Conservation (phyloP, 2,888 invertebrate genomes). For the Calliopum simillimum region DNA sequence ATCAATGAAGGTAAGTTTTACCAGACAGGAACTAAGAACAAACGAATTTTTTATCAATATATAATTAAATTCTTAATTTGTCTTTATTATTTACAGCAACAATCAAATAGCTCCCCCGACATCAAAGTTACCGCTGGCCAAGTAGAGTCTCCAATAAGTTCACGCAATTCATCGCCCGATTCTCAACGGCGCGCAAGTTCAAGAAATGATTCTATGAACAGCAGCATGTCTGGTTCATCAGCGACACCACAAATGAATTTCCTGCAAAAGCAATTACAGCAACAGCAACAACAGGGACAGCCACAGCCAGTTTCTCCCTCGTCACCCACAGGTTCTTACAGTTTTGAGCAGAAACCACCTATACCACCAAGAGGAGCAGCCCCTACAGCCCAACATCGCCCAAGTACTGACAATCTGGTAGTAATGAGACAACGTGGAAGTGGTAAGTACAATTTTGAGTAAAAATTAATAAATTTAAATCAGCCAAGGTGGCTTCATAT, state of each 20-base stretch:
- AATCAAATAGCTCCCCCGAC: constrained; percentile 66
- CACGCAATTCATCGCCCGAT: constrained; percentile 71
- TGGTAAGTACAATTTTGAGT: constrained; percentile 51
- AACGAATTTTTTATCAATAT: neutral
- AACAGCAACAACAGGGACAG: constrained; percentile 54
- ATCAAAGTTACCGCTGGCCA: constrained; percentile 62
- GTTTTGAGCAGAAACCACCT: constrained; percentile 70
- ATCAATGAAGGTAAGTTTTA: constrained; percentile 70
- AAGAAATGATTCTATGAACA: constrained; percentile 60
- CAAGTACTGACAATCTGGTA: constrained; percentile 65
- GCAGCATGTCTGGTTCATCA: constrained; percentile 60
- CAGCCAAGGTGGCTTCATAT: no score
- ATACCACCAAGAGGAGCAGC: constrained; percentile 73
- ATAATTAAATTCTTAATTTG: constrained; percentile 1
- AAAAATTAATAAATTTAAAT: neutral
- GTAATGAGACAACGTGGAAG: constrained; percentile 60
- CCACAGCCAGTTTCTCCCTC: constrained; percentile 59
- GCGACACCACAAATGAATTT: constrained; percentile 71
- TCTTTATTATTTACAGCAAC: constrained; percentile 57
- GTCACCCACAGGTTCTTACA: constrained; percentile 56
- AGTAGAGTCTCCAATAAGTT: constrained; percentile 70
- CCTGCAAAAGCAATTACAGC: constrained; percentile 68
- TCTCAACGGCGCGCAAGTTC: constrained; percentile 65
- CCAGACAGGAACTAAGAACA: neutral
- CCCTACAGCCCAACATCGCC: constrained; percentile 70